Conservation (phyloP, 2,113 vertebrate genomes). For the Phalacrocorax aristotelis region DNA sequence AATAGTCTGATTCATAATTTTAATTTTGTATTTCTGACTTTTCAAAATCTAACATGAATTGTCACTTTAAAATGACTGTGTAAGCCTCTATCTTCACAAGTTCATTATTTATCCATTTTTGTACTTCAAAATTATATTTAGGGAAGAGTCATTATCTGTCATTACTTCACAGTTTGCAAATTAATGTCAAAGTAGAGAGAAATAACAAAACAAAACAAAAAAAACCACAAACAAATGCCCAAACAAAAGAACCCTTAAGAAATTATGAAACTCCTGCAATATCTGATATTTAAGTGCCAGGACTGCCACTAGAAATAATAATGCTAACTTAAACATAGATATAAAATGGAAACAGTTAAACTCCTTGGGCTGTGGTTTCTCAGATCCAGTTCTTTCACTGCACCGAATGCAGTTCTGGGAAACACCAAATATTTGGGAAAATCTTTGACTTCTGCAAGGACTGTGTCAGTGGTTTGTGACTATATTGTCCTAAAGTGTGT, state of each 20-base stretch:
- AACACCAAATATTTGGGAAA: not conserved
- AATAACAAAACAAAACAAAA: not conserved
- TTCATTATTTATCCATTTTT: not conserved
- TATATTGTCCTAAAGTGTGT: not conserved
- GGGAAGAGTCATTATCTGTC: not conserved
- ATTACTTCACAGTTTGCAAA: not conserved
- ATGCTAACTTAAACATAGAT: not conserved
- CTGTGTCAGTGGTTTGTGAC: not conserved
- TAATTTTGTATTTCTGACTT: not conserved
- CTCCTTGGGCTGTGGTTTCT: not conserved
- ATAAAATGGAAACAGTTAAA: not conserved
- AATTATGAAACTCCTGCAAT: not conserved
- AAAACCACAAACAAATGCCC: not conserved
- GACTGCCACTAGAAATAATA: not conserved
- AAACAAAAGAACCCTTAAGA: not conserved
- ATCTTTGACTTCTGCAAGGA: not conserved
- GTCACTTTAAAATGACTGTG: not conserved
- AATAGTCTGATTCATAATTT: not conserved
- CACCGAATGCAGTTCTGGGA: not conserved
- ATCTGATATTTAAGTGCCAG: not conserved
- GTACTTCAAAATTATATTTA: not conserved
- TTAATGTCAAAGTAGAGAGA: not conserved
- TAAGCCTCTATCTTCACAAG: not conserved
- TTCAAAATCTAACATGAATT: not conserved
- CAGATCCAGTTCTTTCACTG: not conserved